Conservation (phyloP, 2,113 vertebrate genomes). For the Leptobrachium leishanense region DNA sequence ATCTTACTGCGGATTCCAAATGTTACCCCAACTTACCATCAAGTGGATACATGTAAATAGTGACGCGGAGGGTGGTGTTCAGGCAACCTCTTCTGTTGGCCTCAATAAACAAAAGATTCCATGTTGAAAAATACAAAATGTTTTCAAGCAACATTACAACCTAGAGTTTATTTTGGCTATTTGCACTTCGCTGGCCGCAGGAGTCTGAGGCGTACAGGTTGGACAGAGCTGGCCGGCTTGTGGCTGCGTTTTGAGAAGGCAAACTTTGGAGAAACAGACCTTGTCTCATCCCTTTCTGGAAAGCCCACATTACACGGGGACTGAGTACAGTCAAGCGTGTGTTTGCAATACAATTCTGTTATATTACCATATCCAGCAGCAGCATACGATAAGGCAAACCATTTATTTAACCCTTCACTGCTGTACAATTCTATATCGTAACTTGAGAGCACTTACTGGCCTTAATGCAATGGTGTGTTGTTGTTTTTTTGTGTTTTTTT, state of each 20-base stretch:
- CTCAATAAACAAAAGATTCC: conserved; percentile 25
- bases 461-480: conserved; percentile 54
- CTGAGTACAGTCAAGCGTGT: conserved; percentile 40
- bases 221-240: conserved; percentile 23
- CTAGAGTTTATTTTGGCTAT: conserved; percentile 51
- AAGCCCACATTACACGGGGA: conserved; percentile 49
- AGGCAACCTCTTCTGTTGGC: conserved; percentile 31
- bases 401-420: conserved; percentile 51
- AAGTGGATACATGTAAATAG: conserved; percentile 66
- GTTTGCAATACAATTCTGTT: conserved; percentile 50
- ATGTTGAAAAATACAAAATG: conserved; percentile 37
- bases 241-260: conserved; percentile 17
- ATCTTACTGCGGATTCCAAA: conserved; percentile 62
- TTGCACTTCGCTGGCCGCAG: conserved; percentile 57
- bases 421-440: conserved; percentile 49
- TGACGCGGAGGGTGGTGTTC: conserved; percentile 52
- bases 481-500: conserved; percentile 40
- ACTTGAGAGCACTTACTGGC: conserved; percentile 59
- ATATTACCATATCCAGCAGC: conserved; percentile 47
- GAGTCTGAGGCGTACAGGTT: conserved; percentile 53
- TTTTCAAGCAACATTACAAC: conserved; percentile 51
- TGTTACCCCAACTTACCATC: conserved; percentile 70
- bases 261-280: conserved; percentile 50
- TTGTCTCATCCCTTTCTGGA: conserved; percentile 45
- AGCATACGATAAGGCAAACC: conserved; percentile 64